Percentiles rank a stretch among this genome's conserved stretches.
phyloP scores from a whole-genome alignment of 2,797 vertebrate species.

The Spea hammondii region DNA sequence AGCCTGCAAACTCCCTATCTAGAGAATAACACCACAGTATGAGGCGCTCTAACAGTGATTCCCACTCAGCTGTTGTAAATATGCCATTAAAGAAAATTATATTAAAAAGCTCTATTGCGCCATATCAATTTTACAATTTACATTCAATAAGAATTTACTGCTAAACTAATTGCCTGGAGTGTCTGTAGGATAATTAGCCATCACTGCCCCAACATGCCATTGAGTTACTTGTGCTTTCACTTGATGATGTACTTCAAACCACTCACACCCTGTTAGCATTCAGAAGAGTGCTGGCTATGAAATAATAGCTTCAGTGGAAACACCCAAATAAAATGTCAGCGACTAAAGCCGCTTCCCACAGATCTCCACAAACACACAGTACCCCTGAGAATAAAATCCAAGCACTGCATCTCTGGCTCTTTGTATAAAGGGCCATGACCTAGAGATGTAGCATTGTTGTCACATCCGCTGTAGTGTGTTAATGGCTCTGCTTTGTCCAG shows the following conservation, averaged over 20 bases:
- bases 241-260: background rate
- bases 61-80: too few species aligned
- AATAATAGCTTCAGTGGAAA: slow-evolving; percentile 15
- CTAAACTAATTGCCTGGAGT: background rate
- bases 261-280: slow-evolving; percentile 9
- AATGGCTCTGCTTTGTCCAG: too few species aligned
- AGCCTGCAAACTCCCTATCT: too few species aligned
- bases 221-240: background rate
- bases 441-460: too few species aligned
- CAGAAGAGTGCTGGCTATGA: slow-evolving; percentile 1
- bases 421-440: too few species aligned
- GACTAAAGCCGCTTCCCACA: slow-evolving; percentile 11
- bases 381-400: background rate
- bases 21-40: too few species aligned
- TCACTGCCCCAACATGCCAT: slow-evolving; percentile 29
- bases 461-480: too few species aligned
- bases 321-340: slow-evolving; percentile 24
- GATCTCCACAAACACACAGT: background rate
- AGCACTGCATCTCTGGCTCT: too few species aligned
- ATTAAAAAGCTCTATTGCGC: background rate
- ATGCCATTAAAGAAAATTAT: background rate
- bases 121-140: background rate
- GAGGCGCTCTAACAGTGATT: too few species aligned
- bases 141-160: background rate
- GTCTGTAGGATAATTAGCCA: background rate